phyloP scores from a whole-genome alignment of 2,888 invertebrate species.

The Onthophagus sagittarius region DNA sequence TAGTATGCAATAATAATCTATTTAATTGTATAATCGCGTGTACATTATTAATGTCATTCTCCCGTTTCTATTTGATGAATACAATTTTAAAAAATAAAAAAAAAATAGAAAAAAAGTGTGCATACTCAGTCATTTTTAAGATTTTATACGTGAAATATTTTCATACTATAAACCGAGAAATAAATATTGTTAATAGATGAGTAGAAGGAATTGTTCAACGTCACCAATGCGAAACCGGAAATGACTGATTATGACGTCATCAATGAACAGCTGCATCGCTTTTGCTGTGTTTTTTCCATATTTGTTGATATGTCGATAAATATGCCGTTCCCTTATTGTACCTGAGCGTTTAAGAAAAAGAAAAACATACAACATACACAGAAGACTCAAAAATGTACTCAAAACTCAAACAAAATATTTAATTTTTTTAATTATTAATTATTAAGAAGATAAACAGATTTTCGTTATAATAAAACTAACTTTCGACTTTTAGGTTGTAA shows the following conservation, averaged over 20 bases:
- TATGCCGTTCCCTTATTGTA: conserved; percentile 44
- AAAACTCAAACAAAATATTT: not conserved
- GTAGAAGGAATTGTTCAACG: conserved; percentile 1
- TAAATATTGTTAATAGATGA: not conserved
- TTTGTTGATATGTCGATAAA: conserved; percentile 21
- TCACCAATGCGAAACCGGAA: conserved; percentile 2
- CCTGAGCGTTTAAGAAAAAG: conserved; percentile 38
- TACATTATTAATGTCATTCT: conserved; percentile 10
- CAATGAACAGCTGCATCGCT: conserved; percentile 19
- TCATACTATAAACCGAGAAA: not conserved
- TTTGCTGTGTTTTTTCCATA: conserved; percentile 19
- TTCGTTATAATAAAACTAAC: conserved; percentile 16
- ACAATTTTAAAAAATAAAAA: not conserved
- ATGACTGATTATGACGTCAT: conserved; percentile 17
- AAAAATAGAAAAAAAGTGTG: not conserved
- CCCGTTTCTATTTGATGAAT: not conserved
- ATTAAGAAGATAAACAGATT: not conserved
- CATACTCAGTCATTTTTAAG: not conserved
- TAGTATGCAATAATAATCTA: conserved; percentile 44
- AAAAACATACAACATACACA: conserved; percentile 16
- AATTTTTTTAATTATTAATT: not conserved
- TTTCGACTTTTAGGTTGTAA: conserved; percentile 17
- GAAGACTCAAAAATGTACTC: not conserved
- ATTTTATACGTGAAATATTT: not conserved
- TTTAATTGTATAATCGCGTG: conserved; percentile 28